These are phyloP conservation scores for Gastrophysa polygoni DNA, from an alignment of 2,888 invertebrate species.

Conservation along the genomic window DNA sequence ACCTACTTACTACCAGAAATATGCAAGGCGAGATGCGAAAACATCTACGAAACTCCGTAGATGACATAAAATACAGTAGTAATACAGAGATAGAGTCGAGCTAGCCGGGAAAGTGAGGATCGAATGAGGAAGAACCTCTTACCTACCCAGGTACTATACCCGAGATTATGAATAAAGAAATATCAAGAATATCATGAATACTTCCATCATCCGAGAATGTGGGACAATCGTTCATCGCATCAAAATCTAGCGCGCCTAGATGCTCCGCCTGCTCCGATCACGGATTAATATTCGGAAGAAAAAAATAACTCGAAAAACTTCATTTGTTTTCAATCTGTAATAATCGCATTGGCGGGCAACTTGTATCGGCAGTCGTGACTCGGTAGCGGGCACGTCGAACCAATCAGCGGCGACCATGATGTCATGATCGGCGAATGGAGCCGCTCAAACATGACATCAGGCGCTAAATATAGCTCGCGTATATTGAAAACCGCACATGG, in stretches of 20 bases:
- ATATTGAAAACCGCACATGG: constrained; percentile 52
- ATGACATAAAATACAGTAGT: no score
- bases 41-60: no score
- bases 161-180: no score
- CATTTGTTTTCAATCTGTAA: constrained; percentile 48
- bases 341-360: constrained; percentile 48
- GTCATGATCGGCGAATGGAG: constrained; percentile 50
- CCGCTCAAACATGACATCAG: constrained; percentile 49
- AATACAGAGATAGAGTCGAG: no score
- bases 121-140: no score
- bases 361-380: constrained; percentile 47
- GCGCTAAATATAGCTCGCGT: constrained; percentile 54
- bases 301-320: constrained; percentile 37
- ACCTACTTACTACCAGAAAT: no score
- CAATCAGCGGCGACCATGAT: constrained; percentile 47
- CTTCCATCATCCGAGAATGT: constrained; percentile 7
- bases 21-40: no score
- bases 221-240: constrained; percentile 1
- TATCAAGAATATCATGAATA: no score
- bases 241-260: constrained; percentile 8
- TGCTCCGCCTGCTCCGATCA: constrained; percentile 9
- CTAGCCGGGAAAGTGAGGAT: no score
- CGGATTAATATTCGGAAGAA: constrained; percentile 32
- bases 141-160: no score
- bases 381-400: constrained; percentile 41